phyloP scores from a whole-genome alignment of 2,797 vertebrate genomes.

The Schizopygopsis malacanthus region DNA sequence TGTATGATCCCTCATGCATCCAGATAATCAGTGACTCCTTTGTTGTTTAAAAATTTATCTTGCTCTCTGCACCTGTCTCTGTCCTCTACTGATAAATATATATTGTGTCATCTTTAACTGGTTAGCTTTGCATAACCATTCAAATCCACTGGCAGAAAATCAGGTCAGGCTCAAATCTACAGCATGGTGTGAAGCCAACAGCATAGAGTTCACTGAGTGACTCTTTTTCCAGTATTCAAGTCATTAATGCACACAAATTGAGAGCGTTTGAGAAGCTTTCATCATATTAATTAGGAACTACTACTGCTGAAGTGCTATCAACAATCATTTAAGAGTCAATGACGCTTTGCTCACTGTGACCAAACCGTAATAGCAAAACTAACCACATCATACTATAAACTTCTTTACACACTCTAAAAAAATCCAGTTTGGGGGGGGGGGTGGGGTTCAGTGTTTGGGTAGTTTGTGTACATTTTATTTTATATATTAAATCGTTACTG shows the following conservation, averaged over 20 bases:
- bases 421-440: too few species aligned
- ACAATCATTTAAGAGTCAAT: slow-evolving; percentile 2
- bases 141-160: slow-evolving; percentile 7
- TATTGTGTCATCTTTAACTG: background rate
- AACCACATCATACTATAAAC: slow-evolving; percentile 54
- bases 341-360: slow-evolving; percentile 2
- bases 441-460: too few species aligned
- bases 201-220: background rate
- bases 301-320: slow-evolving; percentile 9
- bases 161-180: background rate
- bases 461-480: too few species aligned
- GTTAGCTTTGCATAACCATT: slow-evolving; percentile 24
- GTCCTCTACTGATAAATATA: background rate
- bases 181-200: background rate
- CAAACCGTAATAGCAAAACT: slow-evolving; percentile 20
- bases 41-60: background rate
- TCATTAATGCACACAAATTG: slow-evolving; percentile 13
- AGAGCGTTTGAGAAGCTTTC: slow-evolving; percentile 19
- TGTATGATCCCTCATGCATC: slow-evolving; percentile 22
- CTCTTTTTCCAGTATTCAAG: slow-evolving; percentile 17
- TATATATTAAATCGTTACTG: too few species aligned
- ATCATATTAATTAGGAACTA: slow-evolving; percentile 18
- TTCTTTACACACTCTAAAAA: too few species aligned
- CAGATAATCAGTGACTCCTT: slow-evolving; percentile 2
- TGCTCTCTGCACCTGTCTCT: background rate